phyloP scores from a whole-genome alignment of 2,113 vertebrate genomes.

The Sylvilagus bachmani region DNA sequence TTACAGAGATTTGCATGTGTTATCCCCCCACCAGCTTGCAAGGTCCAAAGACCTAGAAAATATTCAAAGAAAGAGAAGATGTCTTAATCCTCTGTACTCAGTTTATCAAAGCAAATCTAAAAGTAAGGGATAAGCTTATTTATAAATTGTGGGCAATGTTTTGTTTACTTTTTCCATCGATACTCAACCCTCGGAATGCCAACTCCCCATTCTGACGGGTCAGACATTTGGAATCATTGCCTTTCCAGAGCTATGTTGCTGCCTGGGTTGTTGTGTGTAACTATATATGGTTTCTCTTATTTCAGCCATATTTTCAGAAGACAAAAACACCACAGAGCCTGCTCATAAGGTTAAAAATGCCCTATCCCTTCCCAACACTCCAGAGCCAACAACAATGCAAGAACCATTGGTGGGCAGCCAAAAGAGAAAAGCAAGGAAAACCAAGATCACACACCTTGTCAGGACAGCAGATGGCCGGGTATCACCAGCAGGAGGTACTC shows the following conservation, averaged over 20 bases:
- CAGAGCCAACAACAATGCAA: slow-evolving; percentile 90
- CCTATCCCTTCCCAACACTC: slow-evolving; percentile 88
- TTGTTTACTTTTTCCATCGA: neutral
- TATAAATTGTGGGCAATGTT: neutral
- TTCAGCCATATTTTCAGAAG: slow-evolving; percentile 91
- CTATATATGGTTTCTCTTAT: slow-evolving; percentile 74
- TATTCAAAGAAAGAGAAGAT: neutral
- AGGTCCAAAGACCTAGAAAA: neutral
- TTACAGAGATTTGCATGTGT: neutral
- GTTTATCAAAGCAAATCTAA: slow-evolving; percentile 17
- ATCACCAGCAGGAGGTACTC: slow-evolving; percentile 93
- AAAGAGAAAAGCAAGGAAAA: slow-evolving; percentile 99
- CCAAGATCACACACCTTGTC: slow-evolving; percentile 98
- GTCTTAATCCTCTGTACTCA: slow-evolving; percentile 14
- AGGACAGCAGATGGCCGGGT: slow-evolving; percentile 95
- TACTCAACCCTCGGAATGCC: slow-evolving; percentile 42
- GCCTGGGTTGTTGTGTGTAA: slow-evolving; percentile 62
- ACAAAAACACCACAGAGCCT: slow-evolving; percentile 89
- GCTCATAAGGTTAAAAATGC: slow-evolving; percentile 90
- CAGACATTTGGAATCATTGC: slow-evolving; percentile 14
- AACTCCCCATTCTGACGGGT: neutral
- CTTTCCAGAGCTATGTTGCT: neutral
- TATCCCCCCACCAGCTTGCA: neutral
- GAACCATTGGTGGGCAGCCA: slow-evolving; percentile 98
- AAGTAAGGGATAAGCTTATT: neutral